Conservation (phyloP, 2,888 invertebrate species). For the Fragum sueziense region DNA sequence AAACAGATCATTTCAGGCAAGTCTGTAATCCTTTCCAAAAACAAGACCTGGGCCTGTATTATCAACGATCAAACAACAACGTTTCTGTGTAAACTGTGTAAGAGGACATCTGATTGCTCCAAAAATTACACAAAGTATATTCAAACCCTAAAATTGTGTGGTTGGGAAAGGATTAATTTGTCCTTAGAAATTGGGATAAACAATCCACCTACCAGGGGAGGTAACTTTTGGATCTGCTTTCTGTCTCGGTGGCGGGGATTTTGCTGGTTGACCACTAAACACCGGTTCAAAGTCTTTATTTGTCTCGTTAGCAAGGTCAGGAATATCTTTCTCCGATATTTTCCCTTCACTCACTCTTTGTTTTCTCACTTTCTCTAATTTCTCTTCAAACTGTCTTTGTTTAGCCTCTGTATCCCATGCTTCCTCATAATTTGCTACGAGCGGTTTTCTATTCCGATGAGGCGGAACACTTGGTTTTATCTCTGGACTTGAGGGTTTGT, state of each 20-base stretch:
- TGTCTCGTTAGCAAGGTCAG: constrained; percentile 3
- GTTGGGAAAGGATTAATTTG: too few species aligned
- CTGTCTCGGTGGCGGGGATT: too few species aligned
- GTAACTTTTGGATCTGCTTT: background rate
- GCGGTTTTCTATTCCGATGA: background rate
- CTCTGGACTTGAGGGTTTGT: background rate
- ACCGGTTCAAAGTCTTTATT: background rate
- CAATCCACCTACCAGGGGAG: constrained; percentile 8
- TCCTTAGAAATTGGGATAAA: too few species aligned
- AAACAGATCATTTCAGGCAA: too few species aligned
- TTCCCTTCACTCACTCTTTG: constrained; percentile 45
- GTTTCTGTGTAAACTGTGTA: too few species aligned
- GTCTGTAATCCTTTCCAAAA: too few species aligned
- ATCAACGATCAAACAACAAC: too few species aligned
- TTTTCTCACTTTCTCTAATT: constrained; percentile 63
- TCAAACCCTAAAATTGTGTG: too few species aligned
- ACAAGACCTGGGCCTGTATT: too few species aligned
- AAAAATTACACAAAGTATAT: too few species aligned
- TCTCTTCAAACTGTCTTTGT: constrained; percentile 75
- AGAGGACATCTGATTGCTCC: too few species aligned
- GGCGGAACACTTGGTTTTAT: background rate
- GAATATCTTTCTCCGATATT: background rate
- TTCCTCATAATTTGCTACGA: constrained; percentile 70
- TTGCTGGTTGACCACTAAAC: background rate
- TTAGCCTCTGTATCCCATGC: constrained; percentile 76